A percentile compares a stretch with the other conserved stretches of the same genome.
These are phyloP conservation scores for Osmoderma eremita DNA, from an alignment of 2,888 invertebrate genomes.

Conservation along the genomic window DNA sequence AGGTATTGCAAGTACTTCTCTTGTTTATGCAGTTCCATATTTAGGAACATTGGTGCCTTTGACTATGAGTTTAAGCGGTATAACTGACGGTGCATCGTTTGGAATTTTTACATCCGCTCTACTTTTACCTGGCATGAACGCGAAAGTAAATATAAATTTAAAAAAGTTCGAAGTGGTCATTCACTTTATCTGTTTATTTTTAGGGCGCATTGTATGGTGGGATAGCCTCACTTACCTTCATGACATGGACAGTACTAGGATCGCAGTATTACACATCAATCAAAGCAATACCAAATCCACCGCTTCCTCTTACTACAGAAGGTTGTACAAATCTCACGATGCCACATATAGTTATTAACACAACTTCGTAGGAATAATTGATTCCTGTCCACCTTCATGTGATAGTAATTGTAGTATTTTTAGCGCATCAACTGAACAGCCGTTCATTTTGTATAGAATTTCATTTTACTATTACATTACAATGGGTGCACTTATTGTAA, in stretches of 20 bases:
- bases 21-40: conserved; percentile 72
- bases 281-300: conserved; percentile 47
- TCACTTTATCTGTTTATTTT: neutral
- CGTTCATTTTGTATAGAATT: conserved; percentile 43
- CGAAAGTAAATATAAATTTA: conserved; percentile 60
- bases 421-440: conserved; percentile 2
- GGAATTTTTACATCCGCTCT: conserved; percentile 76
- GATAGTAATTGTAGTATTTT: neutral
- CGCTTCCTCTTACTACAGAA: conserved; percentile 50
- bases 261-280: conserved; percentile 50
- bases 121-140: conserved; percentile 72
- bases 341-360: neutral
- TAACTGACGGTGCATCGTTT: conserved; percentile 72
- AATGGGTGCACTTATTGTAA: conserved; percentile 40
- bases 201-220: conserved; percentile 39
- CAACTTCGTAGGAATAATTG: too few relatives aligned
- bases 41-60: conserved; percentile 76
- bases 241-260: conserved; percentile 46
- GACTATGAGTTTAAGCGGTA: conserved; percentile 71
- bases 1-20: conserved; percentile 78
- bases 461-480: conserved; percentile 47
- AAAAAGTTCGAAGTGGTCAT: neutral
- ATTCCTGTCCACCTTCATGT: too few relatives aligned
- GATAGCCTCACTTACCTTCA: conserved; percentile 24
- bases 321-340: conserved; percentile 45